Base-by-base conservation (phyloP, 2,888 invertebrate genomes). In the Adela reaumurella region DNA sequence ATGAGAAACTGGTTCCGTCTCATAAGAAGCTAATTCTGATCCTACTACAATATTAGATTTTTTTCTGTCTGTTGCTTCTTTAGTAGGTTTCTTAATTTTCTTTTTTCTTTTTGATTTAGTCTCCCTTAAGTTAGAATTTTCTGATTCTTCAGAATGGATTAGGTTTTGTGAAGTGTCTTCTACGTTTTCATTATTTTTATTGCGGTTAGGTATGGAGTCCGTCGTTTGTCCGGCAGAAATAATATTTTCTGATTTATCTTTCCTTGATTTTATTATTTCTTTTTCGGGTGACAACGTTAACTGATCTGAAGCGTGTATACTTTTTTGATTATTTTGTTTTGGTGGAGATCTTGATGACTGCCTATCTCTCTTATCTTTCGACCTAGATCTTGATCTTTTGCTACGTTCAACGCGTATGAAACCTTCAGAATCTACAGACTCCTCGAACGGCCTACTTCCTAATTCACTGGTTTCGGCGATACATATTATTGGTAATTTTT, bases 361-460 rank as follows among this genome's bases (percentile, higher is more conserved):
- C 45, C 71, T 68, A 44, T 63, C 61, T 46, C 71, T 68, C 43
- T 59, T 60, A 49, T 76, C 74, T 56, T 78, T 76, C 14, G 83
- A 83, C 46, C 77, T 68, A 2, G 85, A 85, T 49, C 83, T 73
- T 44, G 81, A 73, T 53, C 78, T 66, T 59, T 76, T 67, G 54
- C 64, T 70, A 61, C 76, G 70, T 44, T 78, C 77, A 44, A 81
- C 74, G 41, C 65, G 69, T 49, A 80, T 74, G 56, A 81, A 81
- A 6, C 80, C 81, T 59, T 81, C 81, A 20, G 67, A 60, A 56
- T 76, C 73, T 2, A 68, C 54, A 54, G 64, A 61, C 14, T 63
- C 29, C 45, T 68, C 68, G 49, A 62, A 51, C 58, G 64, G 67
- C 51, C 58, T 58, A 49, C 56, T 49, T 18, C 65, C 66, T 20